These are phyloP conservation scores for Palloptera scutellata DNA, from an alignment of 2,888 invertebrate genomes.

Conservation along the genomic window DNA sequence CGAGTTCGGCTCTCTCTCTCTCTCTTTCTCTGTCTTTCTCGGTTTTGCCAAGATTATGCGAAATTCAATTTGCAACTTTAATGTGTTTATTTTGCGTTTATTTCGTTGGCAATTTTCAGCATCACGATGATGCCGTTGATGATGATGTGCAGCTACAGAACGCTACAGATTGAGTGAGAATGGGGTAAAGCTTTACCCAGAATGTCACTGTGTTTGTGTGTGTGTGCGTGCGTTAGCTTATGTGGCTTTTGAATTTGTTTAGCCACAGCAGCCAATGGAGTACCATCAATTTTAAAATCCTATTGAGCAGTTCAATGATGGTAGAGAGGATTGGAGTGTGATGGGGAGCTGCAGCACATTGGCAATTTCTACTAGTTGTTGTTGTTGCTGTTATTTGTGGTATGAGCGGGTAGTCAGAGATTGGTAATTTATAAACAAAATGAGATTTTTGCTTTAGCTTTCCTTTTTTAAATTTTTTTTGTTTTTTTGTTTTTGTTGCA, in stretches of 20 bases:
- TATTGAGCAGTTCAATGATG: slow-evolving; percentile 20
- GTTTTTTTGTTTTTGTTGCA: too few relatives aligned
- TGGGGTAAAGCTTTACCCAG: slow-evolving; percentile 11
- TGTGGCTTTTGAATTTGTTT: slow-evolving; percentile 25
- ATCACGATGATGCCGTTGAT: slow-evolving; percentile 8
- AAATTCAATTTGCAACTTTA: slow-evolving; percentile 62
- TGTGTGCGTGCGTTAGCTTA: slow-evolving; percentile 10
- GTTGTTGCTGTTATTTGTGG: slow-evolving; percentile 17
- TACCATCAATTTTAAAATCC: slow-evolving; percentile 31
- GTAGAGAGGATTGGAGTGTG: background rate
- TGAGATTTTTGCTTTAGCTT: slow-evolving; percentile 27
- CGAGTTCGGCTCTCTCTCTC: background rate
- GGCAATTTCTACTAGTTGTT: background rate
- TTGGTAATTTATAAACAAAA: slow-evolving; percentile 37
- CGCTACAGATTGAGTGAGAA: background rate
- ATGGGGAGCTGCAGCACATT: background rate
- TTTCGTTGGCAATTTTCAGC: slow-evolving; percentile 49
- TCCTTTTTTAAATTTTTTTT: background rate
- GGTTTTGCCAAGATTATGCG: slow-evolving; percentile 51
- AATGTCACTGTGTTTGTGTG: slow-evolving; percentile 23
- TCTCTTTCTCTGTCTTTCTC: background rate
- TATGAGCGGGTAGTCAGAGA: slow-evolving; percentile 14
- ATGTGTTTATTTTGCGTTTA: slow-evolving; percentile 61
- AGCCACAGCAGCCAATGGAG: slow-evolving; percentile 17
- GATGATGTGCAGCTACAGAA: slow-evolving; percentile 9